phyloP scores from a whole-genome alignment of 2,888 invertebrate genomes.

The Euspilapteryx auroguttella region DNA sequence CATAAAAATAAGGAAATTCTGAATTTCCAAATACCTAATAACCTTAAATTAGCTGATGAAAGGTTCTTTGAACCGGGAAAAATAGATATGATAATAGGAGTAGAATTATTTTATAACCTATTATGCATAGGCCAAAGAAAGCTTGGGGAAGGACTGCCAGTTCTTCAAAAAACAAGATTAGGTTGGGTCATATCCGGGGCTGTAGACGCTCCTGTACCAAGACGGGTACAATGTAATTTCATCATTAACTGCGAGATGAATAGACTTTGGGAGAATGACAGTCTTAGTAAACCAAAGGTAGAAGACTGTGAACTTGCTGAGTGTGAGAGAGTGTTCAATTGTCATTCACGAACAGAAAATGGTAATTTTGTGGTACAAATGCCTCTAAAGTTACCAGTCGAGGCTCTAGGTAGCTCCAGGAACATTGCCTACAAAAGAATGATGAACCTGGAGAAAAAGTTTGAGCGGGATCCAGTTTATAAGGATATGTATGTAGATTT shows the following conservation, averaged over 20 bases:
- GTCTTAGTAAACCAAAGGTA: too few relatives aligned
- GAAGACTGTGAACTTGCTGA: too few relatives aligned
- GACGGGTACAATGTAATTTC: too few relatives aligned
- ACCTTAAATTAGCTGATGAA: too few relatives aligned
- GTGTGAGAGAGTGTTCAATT: not conserved
- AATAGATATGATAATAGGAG: constrained; percentile 5
- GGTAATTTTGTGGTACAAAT: constrained; percentile 1
- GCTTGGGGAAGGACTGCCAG: constrained; percentile 5
- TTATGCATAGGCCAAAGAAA: constrained; percentile 5
- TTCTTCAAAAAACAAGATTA: constrained; percentile 5
- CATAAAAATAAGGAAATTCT: too few relatives aligned
- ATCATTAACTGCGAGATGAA: too few relatives aligned
- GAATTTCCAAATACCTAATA: too few relatives aligned
- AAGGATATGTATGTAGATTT: constrained; percentile 4
- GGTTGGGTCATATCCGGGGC: constrained; percentile 7
- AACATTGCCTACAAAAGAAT: not conserved
- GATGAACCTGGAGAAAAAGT: not conserved
- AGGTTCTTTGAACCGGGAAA: too few relatives aligned
- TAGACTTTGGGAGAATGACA: too few relatives aligned
- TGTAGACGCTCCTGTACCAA: too few relatives aligned
- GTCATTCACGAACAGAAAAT: not conserved
- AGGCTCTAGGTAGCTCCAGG: not conserved
- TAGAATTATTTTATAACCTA: constrained; percentile 5
- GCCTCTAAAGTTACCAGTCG: not conserved
- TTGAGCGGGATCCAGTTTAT: not conserved